Percentiles rank a stretch among this genome's conserved stretches.
Evolutionary conservation across 2,888 invertebrate species (phyloP).

Genomic region (Flexamia atlantica): DNA sequence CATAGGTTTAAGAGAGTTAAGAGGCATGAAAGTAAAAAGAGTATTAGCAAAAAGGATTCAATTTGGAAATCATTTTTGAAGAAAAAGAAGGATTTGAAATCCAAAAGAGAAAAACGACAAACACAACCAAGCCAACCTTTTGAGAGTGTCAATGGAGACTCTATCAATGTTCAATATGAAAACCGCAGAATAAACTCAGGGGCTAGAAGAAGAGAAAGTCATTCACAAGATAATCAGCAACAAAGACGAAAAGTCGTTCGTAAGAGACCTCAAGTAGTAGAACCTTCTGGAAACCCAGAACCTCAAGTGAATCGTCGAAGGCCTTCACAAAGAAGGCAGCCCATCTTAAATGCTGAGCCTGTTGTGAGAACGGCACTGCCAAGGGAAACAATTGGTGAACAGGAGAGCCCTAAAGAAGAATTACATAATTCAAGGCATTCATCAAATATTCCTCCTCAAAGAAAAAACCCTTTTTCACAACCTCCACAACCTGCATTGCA

Average conservation of each 20-base stretch:
- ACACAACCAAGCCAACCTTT: not conserved
- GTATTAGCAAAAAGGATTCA: not conserved
- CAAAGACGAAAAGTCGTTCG: constrained; percentile 18
- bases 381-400: not conserved
- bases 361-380: not conserved
- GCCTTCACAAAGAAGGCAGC: constrained; percentile 20
- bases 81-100: not conserved
- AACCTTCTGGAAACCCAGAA: not conserved
- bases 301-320: constrained; percentile 13
- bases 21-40: constrained; percentile 13
- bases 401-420: not conserved
- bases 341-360: not conserved
- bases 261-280: constrained; percentile 4
- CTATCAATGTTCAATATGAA: not conserved
- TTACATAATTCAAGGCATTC: not conserved
- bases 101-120: constrained; percentile 10
- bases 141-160: not conserved
- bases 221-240: not conserved
- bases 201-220: constrained; percentile 14
- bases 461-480: not conserved
- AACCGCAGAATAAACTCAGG: not conserved
- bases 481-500: not conserved
- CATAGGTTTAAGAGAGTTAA: constrained; percentile 40
- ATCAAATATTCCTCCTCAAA: not conserved
- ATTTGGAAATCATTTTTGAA: not conserved